Conservation (phyloP, 2,113 vertebrate genomes). For the Meriones unguiculatus region DNA sequence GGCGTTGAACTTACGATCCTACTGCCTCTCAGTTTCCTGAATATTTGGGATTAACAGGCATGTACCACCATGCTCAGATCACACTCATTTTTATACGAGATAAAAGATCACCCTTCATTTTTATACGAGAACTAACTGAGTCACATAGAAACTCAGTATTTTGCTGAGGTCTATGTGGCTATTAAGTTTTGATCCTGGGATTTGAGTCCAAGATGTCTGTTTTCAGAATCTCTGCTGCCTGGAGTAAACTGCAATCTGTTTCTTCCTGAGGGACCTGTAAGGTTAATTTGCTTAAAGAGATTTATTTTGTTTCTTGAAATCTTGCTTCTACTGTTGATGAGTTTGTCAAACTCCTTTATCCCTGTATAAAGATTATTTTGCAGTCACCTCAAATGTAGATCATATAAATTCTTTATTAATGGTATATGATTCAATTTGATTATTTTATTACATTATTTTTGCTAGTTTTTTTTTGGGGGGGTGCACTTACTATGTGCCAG, state of each 20-base stretch:
- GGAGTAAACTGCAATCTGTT: neutral
- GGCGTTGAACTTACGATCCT: neutral
- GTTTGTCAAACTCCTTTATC: conserved; percentile 17
- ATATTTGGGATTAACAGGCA: neutral
- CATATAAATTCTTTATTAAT: conserved; percentile 33
- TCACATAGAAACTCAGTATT: neutral
- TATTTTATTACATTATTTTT: conserved; percentile 15
- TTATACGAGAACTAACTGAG: conserved; percentile 49
- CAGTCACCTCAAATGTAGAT: conserved; percentile 39
- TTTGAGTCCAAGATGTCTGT: conserved; percentile 39
- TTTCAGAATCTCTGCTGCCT: neutral
- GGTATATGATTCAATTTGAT: conserved; percentile 26
- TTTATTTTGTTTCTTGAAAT: neutral
- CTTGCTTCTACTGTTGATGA: conserved; percentile 6
- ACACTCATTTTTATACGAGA: conserved; percentile 20
- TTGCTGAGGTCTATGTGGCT: neutral
- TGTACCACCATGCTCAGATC: neutral
- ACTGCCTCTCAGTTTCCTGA: neutral
- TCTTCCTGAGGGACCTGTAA: neutral
- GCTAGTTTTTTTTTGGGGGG: conserved; percentile 20
- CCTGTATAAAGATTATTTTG: conserved; percentile 38
- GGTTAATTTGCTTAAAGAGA: conserved; percentile 31
- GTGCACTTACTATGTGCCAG: neutral
- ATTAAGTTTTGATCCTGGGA: neutral
- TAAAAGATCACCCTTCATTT: neutral